Conservation (phyloP, 2,113 vertebrate genomes). For the Sminthopsis crassicaudata region DNA sequence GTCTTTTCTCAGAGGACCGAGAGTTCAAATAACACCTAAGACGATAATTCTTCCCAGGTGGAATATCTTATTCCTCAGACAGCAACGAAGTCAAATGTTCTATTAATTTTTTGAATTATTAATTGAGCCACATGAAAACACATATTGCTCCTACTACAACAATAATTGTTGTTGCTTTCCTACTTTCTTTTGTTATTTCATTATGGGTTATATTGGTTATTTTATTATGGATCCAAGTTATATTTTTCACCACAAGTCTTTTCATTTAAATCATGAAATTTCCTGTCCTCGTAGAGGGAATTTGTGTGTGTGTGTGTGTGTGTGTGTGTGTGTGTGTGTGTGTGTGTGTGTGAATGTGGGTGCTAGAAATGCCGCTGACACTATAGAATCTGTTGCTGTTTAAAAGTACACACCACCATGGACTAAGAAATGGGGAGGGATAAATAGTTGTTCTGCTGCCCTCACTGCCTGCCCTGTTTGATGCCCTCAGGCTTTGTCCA, state of each 20-base stretch:
- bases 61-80: neutral
- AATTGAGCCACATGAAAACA: neutral
- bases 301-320: neutral
- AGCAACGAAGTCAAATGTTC: neutral
- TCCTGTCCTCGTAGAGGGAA: neutral
- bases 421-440: slow-evolving; percentile 32
- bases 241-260: neutral
- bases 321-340: neutral
- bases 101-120: neutral
- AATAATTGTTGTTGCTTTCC: neutral
- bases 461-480: slow-evolving; percentile 54
- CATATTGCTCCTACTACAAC: neutral
- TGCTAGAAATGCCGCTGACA: neutral
- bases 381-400: slow-evolving; percentile 30
- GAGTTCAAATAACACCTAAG: neutral
- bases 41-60: neutral
- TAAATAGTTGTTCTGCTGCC: slow-evolving; percentile 57
- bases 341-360: neutral
- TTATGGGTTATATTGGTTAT: too few species aligned
- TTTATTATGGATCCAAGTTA: neutral
- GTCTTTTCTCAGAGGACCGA: neutral
- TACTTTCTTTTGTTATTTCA: neutral
- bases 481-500: slow-evolving; percentile 63
- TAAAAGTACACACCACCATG: slow-evolving; percentile 61
- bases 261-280: slow-evolving; percentile 34